Evolutionary conservation across 2,113 vertebrate species (phyloP).

Genomic region (Oryzias melastigma): DNA sequence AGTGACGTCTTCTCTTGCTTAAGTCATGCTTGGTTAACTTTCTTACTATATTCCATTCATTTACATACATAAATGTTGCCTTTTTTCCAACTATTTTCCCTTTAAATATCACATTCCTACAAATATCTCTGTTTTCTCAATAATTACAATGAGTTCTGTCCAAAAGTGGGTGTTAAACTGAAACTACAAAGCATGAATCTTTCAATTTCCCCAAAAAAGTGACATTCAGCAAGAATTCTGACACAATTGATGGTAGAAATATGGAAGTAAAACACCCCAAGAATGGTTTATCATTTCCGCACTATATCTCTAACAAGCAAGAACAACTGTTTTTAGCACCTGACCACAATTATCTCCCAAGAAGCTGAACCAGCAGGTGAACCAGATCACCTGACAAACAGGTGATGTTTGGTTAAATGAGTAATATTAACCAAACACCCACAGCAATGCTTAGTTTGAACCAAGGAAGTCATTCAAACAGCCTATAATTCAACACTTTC

Average conservation of each 20-base stretch:
- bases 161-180: background rate
- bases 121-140: too few species aligned
- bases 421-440: background rate
- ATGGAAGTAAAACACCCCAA: background rate
- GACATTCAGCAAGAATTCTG: too few species aligned
- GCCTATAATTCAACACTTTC: background rate
- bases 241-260: too few species aligned
- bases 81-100: background rate
- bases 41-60: background rate
- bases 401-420: slow-evolving; percentile 32
- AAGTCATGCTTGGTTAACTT: background rate
- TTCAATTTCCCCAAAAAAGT: too few species aligned
- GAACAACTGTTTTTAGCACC: background rate
- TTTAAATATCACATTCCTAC: too few species aligned
- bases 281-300: slow-evolving; percentile 17
- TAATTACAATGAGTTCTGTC: too few species aligned
- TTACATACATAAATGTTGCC: background rate
- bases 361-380: background rate
- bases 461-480: background rate
- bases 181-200: background rate
- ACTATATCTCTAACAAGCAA: background rate
- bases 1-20: slow-evolving; percentile 28
- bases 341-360: background rate
- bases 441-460: background rate
- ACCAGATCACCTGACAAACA: slow-evolving; percentile 41